A percentile compares a stretch with the other conserved stretches of the same genome.
Evolutionary conservation across 2,113 vertebrate genomes (phyloP).

Genomic region (Verasper variegatus): DNA sequence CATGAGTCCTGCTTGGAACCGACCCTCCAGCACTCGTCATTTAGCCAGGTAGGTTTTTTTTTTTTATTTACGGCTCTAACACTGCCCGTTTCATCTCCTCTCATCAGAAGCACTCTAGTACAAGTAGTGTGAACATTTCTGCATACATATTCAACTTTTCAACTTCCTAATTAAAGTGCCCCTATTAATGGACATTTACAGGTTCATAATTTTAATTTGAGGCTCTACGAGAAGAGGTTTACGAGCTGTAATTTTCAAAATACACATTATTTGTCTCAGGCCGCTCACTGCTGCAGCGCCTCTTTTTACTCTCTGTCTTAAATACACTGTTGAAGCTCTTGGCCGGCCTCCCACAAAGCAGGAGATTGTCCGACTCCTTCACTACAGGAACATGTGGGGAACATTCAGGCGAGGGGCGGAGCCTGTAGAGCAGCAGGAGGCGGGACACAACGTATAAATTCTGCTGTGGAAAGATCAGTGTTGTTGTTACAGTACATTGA

Average conservation of each 20-base stretch:
- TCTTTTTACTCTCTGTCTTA: not conserved
- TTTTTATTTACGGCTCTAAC: not conserved
- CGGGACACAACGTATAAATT: too few species aligned
- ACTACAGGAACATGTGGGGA: too few species aligned
- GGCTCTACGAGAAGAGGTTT: not conserved
- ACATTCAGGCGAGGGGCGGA: too few species aligned
- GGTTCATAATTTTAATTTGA: not conserved
- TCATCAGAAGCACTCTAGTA: not conserved
- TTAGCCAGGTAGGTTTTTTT: conserved; percentile 86
- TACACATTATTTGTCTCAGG: not conserved
- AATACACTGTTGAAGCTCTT: not conserved
- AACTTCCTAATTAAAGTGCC: conserved; percentile 3
- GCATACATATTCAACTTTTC: not conserved
- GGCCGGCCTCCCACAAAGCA: not conserved
- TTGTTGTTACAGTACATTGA: too few species aligned
- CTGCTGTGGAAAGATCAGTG: too few species aligned
- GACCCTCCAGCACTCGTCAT: conserved; percentile 81
- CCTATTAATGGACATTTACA: not conserved
- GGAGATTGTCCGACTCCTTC: too few species aligned
- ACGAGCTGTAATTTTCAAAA: not conserved
- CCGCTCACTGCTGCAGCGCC: not conserved
- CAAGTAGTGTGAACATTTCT: not conserved
- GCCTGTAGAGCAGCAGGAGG: too few species aligned
- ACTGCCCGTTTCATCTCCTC: not conserved
- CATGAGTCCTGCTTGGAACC: conserved; percentile 34